Conservation (phyloP, 2,113 vertebrate genomes). For the Percopsis transmontana region DNA sequence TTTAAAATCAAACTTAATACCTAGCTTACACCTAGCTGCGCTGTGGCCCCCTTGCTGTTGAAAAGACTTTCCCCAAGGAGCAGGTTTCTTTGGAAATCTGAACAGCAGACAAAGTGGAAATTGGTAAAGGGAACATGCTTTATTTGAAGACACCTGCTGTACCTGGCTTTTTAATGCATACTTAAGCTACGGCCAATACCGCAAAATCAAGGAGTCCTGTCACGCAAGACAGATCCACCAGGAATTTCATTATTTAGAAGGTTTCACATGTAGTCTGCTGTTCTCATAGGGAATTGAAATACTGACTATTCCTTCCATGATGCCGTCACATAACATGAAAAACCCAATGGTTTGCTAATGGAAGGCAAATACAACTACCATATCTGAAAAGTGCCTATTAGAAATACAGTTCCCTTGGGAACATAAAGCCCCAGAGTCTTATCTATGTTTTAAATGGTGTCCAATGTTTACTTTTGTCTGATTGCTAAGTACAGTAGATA, state of each 20-base stretch:
- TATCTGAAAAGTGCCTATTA: too few species aligned
- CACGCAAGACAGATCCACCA: conserved; percentile 4
- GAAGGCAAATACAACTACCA: background rate
- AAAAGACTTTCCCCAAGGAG: conserved; percentile 41
- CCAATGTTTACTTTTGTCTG: conserved; percentile 43
- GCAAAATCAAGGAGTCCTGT: conserved; percentile 25
- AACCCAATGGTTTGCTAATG: background rate
- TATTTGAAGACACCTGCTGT: conserved; percentile 59
- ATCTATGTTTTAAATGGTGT: conserved; percentile 14
- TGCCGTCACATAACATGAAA: background rate
- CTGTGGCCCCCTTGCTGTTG: conserved; percentile 22
- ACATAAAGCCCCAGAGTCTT: background rate
- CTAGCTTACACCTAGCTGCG: background rate
- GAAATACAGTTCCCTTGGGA: background rate
- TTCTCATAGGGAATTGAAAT: too few species aligned
- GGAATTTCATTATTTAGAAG: conserved; percentile 34
- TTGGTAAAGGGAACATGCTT: conserved; percentile 39
- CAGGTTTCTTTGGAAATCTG: conserved; percentile 35
- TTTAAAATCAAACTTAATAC: background rate
- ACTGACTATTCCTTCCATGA: conserved; percentile 8
- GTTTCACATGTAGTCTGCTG: background rate
- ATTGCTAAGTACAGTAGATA: conserved; percentile 14
- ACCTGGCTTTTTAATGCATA: conserved; percentile 51
- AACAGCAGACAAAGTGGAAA: conserved; percentile 11
- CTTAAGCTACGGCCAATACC: conserved; percentile 23